Conservation (phyloP, 2,888 invertebrate species). For the Tortrix viridana region DNA sequence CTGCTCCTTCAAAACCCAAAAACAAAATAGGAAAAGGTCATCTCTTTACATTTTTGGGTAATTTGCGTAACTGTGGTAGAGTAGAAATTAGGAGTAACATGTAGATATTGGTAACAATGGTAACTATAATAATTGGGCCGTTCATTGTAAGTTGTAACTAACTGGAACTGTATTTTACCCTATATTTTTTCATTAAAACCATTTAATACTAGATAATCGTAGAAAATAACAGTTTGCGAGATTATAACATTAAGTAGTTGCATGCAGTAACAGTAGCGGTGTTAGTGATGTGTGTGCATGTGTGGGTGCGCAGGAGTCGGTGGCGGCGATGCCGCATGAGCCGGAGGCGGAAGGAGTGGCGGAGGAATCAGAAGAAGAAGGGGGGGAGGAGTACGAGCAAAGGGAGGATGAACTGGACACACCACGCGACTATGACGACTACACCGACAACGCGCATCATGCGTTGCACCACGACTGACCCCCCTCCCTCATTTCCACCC, state of each 20-base stretch:
- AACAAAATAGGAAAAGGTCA: no score
- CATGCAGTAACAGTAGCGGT: slow-evolving; percentile 27
- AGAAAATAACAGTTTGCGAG: no score
- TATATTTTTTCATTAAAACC: no score
- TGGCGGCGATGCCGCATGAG: slow-evolving; percentile 53
- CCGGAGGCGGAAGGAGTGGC: slow-evolving; percentile 48
- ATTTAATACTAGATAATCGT: no score
- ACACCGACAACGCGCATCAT: slow-evolving; percentile 73
- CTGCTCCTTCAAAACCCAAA: no score
- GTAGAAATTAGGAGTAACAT: no score
- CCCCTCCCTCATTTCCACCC: background rate
- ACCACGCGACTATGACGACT: slow-evolving; percentile 75
- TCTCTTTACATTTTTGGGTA: no score
- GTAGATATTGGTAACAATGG: no score
- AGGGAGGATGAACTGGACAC: slow-evolving; percentile 66
- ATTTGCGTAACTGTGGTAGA: no score
- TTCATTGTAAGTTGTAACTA: no score
- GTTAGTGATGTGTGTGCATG: slow-evolving; percentile 38
- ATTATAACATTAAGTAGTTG: background rate
- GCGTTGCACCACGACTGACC: slow-evolving; percentile 67
- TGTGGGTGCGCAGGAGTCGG: slow-evolving; percentile 50
- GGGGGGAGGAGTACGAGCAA: slow-evolving; percentile 61
- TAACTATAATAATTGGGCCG: no score
- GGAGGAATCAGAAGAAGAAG: slow-evolving; percentile 53
- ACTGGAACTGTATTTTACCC: no score